Evolutionary conservation across 2,888 invertebrate species (phyloP).

Genomic region (Xiphydria camelus): DNA sequence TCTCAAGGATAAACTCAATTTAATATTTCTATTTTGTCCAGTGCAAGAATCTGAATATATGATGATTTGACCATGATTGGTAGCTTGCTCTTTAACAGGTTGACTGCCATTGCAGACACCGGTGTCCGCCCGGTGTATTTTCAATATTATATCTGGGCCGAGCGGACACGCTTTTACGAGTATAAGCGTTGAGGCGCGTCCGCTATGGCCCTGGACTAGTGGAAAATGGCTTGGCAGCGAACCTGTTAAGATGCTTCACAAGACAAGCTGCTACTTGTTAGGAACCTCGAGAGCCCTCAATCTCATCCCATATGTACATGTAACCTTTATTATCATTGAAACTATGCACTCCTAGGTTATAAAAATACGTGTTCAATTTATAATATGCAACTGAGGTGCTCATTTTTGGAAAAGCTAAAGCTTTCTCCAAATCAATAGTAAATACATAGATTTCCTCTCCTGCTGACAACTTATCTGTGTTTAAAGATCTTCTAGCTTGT

Average conservation of each 20-base stretch:
- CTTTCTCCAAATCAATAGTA: constrained; percentile 31
- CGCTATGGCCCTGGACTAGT: no score
- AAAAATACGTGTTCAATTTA: constrained; percentile 23
- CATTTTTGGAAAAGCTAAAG: constrained; percentile 30
- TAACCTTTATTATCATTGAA: constrained; percentile 29
- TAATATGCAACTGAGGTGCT: constrained; percentile 27
- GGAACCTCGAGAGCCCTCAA: constrained; percentile 32
- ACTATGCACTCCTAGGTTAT: constrained; percentile 24
- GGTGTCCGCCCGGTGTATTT: no score
- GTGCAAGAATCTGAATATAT: no score
- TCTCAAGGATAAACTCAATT: constrained; percentile 17
- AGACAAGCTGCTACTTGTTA: constrained; percentile 26
- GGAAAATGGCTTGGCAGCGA: constrained; percentile 19
- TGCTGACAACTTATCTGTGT: constrained; percentile 23
- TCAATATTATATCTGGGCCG: no score
- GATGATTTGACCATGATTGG: constrained; percentile 21
- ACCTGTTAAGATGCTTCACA: constrained; percentile 24
- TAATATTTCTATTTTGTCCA: constrained; percentile 21
- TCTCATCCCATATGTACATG: constrained; percentile 30
- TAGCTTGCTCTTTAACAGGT: no score
- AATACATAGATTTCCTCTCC: constrained; percentile 24
- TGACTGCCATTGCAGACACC: no score
- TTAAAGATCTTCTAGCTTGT: constrained; percentile 27
- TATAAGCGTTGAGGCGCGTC: no score
- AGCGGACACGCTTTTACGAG: no score